Base-by-base conservation (phyloP, 2,797 vertebrate genomes). In the Clamator glandarius region DNA sequence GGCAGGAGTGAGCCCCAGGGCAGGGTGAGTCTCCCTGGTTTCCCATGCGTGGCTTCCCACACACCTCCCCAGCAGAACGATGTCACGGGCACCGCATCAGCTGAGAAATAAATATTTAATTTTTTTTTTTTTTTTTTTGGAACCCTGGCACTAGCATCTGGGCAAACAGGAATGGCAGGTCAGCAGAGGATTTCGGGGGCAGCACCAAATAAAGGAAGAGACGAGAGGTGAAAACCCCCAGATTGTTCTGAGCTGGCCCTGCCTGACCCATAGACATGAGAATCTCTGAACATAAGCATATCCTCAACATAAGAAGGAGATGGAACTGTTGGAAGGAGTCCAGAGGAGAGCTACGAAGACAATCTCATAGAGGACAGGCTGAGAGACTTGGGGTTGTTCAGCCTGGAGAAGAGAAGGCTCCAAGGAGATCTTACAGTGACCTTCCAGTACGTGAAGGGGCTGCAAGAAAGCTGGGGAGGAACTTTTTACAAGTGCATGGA, bases 191-290 rank as follows among this genome's bases (percentile, higher is more conserved):
- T 2, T 64, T 36, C 62, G 68, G 69, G 36, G 33, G 42, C 58
- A 92, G 51, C 69, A 54, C 17, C 26, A 36, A 48, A 67, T 63
- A 33, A 4, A 92, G 75, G 1, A 26, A 29, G 21, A 31, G 36
- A 54, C 3, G 6, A 41, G 41, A 85, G 17, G 19, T 21, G 46
- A 50, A 48, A 58, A 48, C 11, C 9, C 68, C 20, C 25, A 33
- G 62, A 4, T 72, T 39, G 21, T 33, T 16, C 63, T 29, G 55
- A 82, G 70, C 17, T 46, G 20, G 6, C 28, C 16, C n/a, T 19
- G 8, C 52, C 52, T 36, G 42, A 67, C 26, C 26, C 68, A 35
- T 1, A 0, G 54, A 33, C 28, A n/a, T 1, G 0, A 23, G 42
- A 13, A 24, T 31, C 44, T 83, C n/a, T n/a, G n/a, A n/a, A n/a